Base-by-base conservation (phyloP, 2,888 invertebrate genomes). In the Catocala nupta region DNA sequence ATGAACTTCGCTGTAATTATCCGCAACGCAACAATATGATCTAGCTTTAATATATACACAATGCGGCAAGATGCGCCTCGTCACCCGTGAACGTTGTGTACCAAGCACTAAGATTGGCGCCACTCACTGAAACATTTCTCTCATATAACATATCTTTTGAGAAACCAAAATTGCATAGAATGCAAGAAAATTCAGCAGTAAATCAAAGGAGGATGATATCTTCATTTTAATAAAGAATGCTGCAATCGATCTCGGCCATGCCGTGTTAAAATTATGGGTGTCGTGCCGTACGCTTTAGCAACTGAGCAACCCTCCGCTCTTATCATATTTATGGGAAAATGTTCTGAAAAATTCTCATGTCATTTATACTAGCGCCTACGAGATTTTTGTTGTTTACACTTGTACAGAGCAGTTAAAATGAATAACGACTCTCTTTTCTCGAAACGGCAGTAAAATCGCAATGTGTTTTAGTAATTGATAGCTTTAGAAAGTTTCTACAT, bases 321-420 rank as follows among this genome's bases (percentile, higher is more conserved):
- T 85, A 84, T 85, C 79, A 82, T 81, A 80, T 83, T 83, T 84
- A 84, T 82, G 80, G 79, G 77, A 74, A 68, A 78, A 81, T 83
- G 75, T 81, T 76, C 77, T 78, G 79, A 79, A 81, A 83, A 81
- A 78, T 82, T 74, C 71, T 75, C 74, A 61, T 73, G 75, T 66
- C 76, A 75, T 77, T 80, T 77, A 73, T 78, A 78, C 34, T 25
- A 42, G 45, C 43, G 54, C 72, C 68, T 68, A 74, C 56, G 66
- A 76, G 75, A 77, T 80, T 82, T 82, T 81, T 69, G 73, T 76
- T 71, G 70, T 67, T 67, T 67, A 63, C 51, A 55, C 34, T 60
- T 63, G 0, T 68, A 66, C 55, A 65, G 75, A 79, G 77, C 49
- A 72, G 78, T 50, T 70, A 47, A 44, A 61, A 65, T 43, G 11